These are phyloP conservation scores for Crotalus helleri DNA, from an alignment of 2,113 vertebrate species.

Conservation along the genomic window DNA sequence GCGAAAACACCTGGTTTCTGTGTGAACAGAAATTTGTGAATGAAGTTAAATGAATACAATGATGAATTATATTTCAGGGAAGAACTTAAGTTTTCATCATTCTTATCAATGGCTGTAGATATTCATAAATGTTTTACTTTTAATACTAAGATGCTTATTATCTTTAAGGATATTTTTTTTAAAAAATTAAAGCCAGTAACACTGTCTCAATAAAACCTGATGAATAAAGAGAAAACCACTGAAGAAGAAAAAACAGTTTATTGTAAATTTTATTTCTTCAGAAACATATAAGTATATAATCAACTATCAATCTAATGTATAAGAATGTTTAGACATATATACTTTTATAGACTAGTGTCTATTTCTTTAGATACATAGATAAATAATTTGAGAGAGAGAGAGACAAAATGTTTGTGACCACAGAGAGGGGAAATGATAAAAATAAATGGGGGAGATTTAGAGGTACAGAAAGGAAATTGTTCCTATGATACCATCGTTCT, in stretches of 20 bases:
- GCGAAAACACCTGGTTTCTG: not conserved
- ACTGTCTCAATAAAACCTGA: not conserved
- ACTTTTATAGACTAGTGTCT: not conserved
- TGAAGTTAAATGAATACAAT: not conserved
- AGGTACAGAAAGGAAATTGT: not conserved
- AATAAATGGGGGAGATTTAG: not conserved
- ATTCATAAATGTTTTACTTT: not conserved
- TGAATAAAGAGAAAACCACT: not conserved
- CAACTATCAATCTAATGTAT: not conserved
- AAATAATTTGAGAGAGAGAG: not conserved
- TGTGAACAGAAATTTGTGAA: not conserved
- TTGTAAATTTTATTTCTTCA: not conserved
- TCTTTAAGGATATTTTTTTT: not conserved
- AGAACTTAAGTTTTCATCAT: conserved; percentile 2
- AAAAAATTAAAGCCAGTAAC: not conserved
- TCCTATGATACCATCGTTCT: not conserved
- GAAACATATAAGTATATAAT: not conserved
- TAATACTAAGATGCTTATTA: not conserved
- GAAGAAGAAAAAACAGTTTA: not conserved
- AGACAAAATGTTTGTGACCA: not conserved
- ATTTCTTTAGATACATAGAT: not conserved
- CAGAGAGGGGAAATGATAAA: not conserved
- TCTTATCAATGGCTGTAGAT: not conserved
- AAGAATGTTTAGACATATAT: not conserved
- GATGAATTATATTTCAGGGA: not conserved